Conservation (phyloP, 2,113 vertebrate genomes). For the Ageneiosus marmoratus region DNA sequence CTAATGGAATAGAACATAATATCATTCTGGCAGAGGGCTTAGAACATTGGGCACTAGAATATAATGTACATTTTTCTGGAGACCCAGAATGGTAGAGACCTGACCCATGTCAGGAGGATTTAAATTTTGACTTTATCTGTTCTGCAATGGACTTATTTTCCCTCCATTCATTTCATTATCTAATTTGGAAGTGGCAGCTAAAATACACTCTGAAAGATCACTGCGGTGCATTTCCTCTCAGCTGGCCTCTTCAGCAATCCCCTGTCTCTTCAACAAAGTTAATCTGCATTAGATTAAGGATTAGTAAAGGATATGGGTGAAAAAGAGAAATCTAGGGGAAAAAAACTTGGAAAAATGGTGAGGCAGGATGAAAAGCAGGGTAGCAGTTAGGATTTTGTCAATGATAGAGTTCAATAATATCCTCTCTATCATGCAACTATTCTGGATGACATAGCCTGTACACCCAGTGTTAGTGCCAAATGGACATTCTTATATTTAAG, state of each 20-base stretch:
- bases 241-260: constrained; percentile 71
- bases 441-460: constrained; percentile 57
- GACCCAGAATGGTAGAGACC: constrained; percentile 25
- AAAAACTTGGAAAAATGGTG: constrained; percentile 21
- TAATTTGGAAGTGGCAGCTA: constrained; percentile 67
- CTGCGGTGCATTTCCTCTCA: constrained; percentile 62
- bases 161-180: constrained; percentile 69
- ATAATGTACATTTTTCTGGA: constrained; percentile 31
- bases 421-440: not conserved
- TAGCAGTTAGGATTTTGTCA: not conserved
- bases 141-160: constrained; percentile 59
- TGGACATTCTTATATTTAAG: constrained; percentile 66
- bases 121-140: constrained; percentile 71
- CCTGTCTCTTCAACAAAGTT: constrained; percentile 58
- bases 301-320: not conserved
- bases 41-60: not conserved
- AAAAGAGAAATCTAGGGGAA: constrained; percentile 12
- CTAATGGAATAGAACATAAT: not conserved
- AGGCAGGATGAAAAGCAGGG: constrained; percentile 2
- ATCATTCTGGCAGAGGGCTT: not conserved
- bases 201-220: constrained; percentile 69
- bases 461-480: constrained; percentile 59
- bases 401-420: not conserved
- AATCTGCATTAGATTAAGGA: constrained; percentile 54
- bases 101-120: constrained; percentile 63